A percentile compares a stretch with the other conserved stretches of the same genome.
Conservation (phyloP, 2,888 invertebrate species). For the Rutpela maculata region DNA sequence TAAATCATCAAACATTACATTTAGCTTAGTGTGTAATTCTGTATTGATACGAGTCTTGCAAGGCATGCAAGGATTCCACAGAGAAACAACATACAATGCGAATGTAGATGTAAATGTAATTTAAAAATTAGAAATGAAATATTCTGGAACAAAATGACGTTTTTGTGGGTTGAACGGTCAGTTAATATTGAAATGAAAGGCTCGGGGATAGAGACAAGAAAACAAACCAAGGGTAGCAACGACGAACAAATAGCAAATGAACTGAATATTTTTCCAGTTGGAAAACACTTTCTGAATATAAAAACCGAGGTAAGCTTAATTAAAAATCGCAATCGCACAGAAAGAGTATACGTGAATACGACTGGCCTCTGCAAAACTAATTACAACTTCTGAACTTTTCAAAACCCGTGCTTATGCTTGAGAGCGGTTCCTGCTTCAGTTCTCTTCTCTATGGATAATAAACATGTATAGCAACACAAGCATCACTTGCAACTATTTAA, state of each 20-base stretch:
- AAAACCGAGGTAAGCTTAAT: constrained; percentile 72
- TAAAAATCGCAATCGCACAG: constrained; percentile 72
- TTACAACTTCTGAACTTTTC: constrained; percentile 72
- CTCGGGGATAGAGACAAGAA: constrained; percentile 68
- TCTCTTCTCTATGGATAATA: constrained; percentile 55
- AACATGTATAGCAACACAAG: constrained; percentile 48
- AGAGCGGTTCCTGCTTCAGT: constrained; percentile 63
- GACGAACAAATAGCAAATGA: constrained; percentile 71
- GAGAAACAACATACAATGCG: constrained; percentile 5
- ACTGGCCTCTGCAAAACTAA: constrained; percentile 70
- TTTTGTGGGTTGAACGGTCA: constrained; percentile 56
- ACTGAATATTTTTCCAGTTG: constrained; percentile 73
- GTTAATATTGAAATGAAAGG: constrained; percentile 63
- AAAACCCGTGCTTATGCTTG: constrained; percentile 68
- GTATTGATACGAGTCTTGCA: neutral
- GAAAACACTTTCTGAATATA: constrained; percentile 73
- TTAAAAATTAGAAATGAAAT: constrained; percentile 41
- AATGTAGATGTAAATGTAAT: constrained; percentile 35
- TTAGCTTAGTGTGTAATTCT: neutral
- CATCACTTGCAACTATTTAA: constrained; percentile 40
- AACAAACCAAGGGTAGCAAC: constrained; percentile 69
- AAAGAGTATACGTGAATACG: constrained; percentile 70
- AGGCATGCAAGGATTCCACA: neutral
- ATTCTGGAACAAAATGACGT: constrained; percentile 38
- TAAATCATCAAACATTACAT: neutral